Evolutionary conservation across 1,140 invertebrate species (phyloP), one percentile per base, ranked within the genome.

Genomic region (Oryctes rhinoceros): DNA sequence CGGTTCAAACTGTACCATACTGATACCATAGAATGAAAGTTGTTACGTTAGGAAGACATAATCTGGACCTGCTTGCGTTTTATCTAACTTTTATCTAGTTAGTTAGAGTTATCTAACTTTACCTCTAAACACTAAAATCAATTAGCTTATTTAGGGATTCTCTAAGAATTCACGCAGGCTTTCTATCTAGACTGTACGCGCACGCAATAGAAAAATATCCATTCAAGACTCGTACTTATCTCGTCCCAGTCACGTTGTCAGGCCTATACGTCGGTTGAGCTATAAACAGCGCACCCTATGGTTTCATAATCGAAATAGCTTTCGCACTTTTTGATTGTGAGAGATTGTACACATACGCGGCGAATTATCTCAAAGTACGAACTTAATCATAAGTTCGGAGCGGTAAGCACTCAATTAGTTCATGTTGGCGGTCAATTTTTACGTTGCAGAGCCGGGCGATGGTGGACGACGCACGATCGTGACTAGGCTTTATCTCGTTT

Each of bases 331-430:
- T 78, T 81, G 80, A 81, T 81, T 81, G 80, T 79, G 76, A 67
- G 30, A 67, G 35, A 79, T 79, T 79, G 48, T 80, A 65, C 53
- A 59, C 53, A 59, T 59, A 59, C 53, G 53, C 39, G 78, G 80
- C 71, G 78, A 81, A 81, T 81, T 81, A 79, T 53, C 53, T 81
- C 78, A 81, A 81, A 81, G 78, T 81, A 81, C 76, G 77, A 81
- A 47, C 47, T 81, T 81, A 81, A 81, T 81, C 80, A 81, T 77
- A 79, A 53, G 77, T 81, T 44, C n/a, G 53, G 62, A 30, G 77
- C 47, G 76, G 77, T 81, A 81, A 81, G 80, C 71, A 81, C 80
- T 81, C 80, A 81, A 81, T 81, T 81, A 81, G 80, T 81, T 78
- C 78, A 79, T 81, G 80, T 81, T 78, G 39, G 79, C 75, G 65